phyloP scores from a whole-genome alignment of 2,113 vertebrate species.

The Bothrops jararaca region DNA sequence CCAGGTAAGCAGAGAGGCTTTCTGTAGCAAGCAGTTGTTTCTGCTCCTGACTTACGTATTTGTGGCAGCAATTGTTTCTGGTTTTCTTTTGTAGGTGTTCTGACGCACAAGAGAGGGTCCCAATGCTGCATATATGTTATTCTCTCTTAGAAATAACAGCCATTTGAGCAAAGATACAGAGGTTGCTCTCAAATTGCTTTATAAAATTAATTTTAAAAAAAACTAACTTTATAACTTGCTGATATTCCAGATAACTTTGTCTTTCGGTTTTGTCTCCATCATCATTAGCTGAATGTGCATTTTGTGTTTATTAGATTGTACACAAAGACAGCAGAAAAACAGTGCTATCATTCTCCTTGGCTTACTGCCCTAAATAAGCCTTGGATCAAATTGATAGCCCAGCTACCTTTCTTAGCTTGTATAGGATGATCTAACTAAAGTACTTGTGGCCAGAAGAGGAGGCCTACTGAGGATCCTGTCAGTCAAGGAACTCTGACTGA shows the following conservation, averaged over 20 bases:
- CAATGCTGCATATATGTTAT: background rate
- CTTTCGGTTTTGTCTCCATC: background rate
- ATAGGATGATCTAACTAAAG: background rate
- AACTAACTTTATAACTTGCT: background rate
- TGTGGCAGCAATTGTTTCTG: background rate
- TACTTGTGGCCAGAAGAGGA: background rate
- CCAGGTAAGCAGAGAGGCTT: slow-evolving; percentile 70
- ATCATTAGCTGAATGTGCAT: background rate
- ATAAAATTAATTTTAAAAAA: background rate
- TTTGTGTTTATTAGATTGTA: background rate
- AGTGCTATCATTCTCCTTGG: background rate
- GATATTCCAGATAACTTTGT: background rate
- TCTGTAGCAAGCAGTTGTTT: background rate
- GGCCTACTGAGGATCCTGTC: background rate
- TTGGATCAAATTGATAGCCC: background rate
- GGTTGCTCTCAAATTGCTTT: background rate
- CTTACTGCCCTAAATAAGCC: background rate
- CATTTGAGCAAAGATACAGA: background rate
- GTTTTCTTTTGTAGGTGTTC: background rate
- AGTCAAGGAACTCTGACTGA: background rate
- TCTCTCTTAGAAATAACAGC: background rate
- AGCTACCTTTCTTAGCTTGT: background rate
- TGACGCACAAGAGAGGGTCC: background rate
- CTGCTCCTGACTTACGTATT: background rate
- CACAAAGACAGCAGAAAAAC: background rate